A percentile compares a stretch with the other conserved stretches of the same genome.
phyloP scores from a whole-genome alignment of 2,888 invertebrate genomes.

The Drosophila buzzatii region DNA sequence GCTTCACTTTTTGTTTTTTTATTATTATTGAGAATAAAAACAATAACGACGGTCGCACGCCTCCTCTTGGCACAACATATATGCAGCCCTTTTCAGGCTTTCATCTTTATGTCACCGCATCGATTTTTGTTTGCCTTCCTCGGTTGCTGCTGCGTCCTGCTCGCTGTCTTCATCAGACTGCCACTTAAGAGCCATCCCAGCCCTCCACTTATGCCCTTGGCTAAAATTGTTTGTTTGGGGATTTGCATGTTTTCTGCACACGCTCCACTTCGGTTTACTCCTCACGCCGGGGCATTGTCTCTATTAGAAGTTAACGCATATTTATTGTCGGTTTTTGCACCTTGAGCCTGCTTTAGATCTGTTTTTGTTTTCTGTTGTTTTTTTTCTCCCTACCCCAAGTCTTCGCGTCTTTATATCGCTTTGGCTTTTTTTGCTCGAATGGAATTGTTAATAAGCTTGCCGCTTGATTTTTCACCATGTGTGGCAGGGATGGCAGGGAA shows the following conservation, averaged over 20 bases:
- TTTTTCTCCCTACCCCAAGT: not conserved
- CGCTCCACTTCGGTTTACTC: conserved; percentile 21
- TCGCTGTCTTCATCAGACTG: conserved; percentile 64
- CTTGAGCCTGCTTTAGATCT: conserved; percentile 65
- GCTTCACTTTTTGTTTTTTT: conserved; percentile 6
- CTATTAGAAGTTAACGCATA: conserved; percentile 79
- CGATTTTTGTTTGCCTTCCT: conserved; percentile 62
- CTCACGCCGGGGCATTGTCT: conserved; percentile 42
- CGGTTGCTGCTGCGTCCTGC: conserved; percentile 22
- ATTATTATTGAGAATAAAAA: conserved; percentile 66
- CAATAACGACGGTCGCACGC: conserved; percentile 56
- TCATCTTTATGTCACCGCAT: conserved; percentile 74
- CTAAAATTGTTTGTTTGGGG: conserved; percentile 80
- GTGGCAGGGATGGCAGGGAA: not conserved
- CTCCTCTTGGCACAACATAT: conserved; percentile 17
- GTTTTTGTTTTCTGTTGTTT: conserved; percentile 23
- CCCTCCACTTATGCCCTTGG: conserved; percentile 58
- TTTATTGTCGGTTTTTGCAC: conserved; percentile 78
- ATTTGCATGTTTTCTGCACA: conserved; percentile 78
- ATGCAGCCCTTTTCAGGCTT: conserved; percentile 62
- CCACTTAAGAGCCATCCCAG: conserved; percentile 52
- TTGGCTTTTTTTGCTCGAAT: conserved; percentile 75
- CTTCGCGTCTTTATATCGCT: conserved; percentile 3
- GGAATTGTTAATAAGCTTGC: conserved; percentile 74
- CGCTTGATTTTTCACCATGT: conserved; percentile 33